Conservation (phyloP, 2,888 invertebrate genomes). For the Rotaria socialis region DNA sequence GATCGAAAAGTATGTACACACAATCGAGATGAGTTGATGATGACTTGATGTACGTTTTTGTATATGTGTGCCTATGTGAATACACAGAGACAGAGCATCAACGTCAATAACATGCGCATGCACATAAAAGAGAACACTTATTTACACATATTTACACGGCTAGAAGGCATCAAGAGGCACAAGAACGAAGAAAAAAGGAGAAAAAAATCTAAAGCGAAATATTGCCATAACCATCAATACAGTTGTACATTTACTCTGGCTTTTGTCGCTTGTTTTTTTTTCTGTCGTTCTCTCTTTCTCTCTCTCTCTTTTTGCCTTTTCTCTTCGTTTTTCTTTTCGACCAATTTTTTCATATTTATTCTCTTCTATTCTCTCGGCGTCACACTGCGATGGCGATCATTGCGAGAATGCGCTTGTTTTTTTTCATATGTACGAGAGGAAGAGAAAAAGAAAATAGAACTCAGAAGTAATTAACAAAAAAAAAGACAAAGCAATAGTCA, state of each 20-base stretch:
- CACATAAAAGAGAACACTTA: conserved; percentile 14
- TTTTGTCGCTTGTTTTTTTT: neutral
- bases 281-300: neutral
- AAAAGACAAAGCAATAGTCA: neutral
- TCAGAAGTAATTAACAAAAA: neutral
- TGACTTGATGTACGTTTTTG: neutral
- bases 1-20: neutral
- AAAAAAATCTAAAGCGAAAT: conserved; percentile 6
- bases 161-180: neutral
- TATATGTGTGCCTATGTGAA: neutral
- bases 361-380: neutral
- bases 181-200: neutral
- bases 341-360: conserved; percentile 2
- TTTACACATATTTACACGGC: conserved; percentile 14
- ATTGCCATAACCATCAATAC: neutral
- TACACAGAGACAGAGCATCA: neutral
- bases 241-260: neutral
- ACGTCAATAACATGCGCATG: neutral
- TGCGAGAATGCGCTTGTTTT: neutral
- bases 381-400: neutral
- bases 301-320: neutral
- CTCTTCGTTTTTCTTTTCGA: neutral
- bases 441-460: neutral
- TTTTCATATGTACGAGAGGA: neutral
- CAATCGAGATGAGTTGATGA: neutral